phyloP scores from a whole-genome alignment of 2,888 invertebrate species.

The Himalopsyche japonica region DNA sequence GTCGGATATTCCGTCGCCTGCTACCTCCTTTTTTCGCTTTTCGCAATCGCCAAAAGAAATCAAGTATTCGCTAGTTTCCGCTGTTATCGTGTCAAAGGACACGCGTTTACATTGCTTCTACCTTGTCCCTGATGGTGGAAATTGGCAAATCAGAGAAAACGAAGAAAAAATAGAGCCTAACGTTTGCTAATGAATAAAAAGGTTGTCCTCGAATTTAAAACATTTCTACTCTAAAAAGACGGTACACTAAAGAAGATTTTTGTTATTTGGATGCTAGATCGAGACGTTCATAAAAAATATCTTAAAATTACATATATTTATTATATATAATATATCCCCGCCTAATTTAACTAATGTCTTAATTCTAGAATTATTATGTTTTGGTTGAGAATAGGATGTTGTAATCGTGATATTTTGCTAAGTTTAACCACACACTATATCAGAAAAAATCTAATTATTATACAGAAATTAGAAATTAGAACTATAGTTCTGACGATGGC shows the following conservation, averaged over 20 bases:
- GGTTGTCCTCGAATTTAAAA: not conserved
- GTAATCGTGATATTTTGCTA: too few relatives aligned
- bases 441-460: too few relatives aligned
- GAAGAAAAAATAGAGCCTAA: not conserved
- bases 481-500: too few relatives aligned
- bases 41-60: slow-evolving; percentile 26
- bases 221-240: not conserved
- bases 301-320: too few relatives aligned
- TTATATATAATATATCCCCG: too few relatives aligned
- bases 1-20: slow-evolving; percentile 27
- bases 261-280: not conserved
- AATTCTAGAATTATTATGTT: too few relatives aligned
- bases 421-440: too few relatives aligned
- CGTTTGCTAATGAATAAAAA: not conserved
- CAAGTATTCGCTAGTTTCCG: slow-evolving; percentile 20
- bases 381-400: too few relatives aligned
- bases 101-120: not conserved
- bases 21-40: slow-evolving; percentile 9
- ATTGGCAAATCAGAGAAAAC: not conserved
- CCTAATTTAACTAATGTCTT: too few relatives aligned
- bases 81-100: slow-evolving; percentile 10
- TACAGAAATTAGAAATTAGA: too few relatives aligned
- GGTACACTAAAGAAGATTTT: not conserved
- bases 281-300: too few relatives aligned
- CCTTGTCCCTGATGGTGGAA: not conserved